phyloP scores from a whole-genome alignment of 37 sponge, comb jelly and placozoan genomes.

The Sycon ciliatum region DNA sequence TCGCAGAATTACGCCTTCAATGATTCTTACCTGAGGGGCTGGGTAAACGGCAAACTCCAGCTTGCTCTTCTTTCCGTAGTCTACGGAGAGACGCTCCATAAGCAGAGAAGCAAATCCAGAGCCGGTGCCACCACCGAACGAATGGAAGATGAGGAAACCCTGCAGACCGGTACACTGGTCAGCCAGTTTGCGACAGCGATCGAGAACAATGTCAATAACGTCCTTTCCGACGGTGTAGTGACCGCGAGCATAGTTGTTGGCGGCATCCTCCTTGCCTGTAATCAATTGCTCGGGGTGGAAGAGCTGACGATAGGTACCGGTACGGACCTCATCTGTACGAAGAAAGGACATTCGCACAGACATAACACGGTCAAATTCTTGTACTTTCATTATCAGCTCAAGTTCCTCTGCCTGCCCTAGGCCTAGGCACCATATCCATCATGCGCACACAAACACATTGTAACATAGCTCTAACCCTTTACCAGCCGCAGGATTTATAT shows the following conservation, averaged over 20 bases:
- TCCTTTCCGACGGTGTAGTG: slow-evolving; percentile 69
- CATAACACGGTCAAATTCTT: too few relatives aligned
- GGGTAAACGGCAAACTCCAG: slow-evolving; percentile 81
- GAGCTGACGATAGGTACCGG: slow-evolving; percentile 72
- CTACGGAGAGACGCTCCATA: slow-evolving; percentile 74
- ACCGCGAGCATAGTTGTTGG: slow-evolving; percentile 80
- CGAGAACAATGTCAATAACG: slow-evolving; percentile 49
- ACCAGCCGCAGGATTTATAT: too few relatives aligned
- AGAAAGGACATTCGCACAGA: too few relatives aligned
- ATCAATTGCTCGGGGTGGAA: slow-evolving; percentile 75
- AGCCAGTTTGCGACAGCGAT: slow-evolving; percentile 54
- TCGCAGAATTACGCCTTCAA: too few relatives aligned
- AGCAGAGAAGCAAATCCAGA: slow-evolving; percentile 79
- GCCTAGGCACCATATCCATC: too few relatives aligned
- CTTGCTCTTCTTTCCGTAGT: slow-evolving; percentile 83
- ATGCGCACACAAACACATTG: too few relatives aligned
- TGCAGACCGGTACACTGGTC: slow-evolving; percentile 80
- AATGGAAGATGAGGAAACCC: slow-evolving; percentile 80
- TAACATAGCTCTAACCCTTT: too few relatives aligned
- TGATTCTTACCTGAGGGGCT: slow-evolving; percentile 68
- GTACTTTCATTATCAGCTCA: too few relatives aligned
- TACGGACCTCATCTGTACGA: slow-evolving; percentile 66
- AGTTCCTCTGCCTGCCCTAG: too few relatives aligned
- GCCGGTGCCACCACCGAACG: slow-evolving; percentile 84
- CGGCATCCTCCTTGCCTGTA: slow-evolving; percentile 70